phyloP scores from a whole-genome alignment of 2,113 vertebrate genomes.

The Setophaga coronata region DNA sequence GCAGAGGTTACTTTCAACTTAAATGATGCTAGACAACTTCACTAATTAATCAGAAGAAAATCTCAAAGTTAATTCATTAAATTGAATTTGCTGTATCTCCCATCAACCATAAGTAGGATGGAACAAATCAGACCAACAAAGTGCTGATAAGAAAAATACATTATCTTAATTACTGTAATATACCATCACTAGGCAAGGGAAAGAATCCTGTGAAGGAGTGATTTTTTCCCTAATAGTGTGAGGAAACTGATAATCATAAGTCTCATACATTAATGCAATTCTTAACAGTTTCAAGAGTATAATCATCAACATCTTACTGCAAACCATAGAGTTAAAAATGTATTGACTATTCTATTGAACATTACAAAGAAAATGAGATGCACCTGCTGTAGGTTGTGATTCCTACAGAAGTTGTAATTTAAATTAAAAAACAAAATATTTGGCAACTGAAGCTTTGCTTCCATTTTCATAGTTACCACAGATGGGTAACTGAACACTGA shows the following conservation, averaged over 20 bases:
- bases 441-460: not conserved
- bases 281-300: not conserved
- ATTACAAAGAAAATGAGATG: not conserved
- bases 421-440: not conserved
- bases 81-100: not conserved
- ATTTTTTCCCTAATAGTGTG: not conserved
- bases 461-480: not conserved
- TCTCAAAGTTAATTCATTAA: not conserved
- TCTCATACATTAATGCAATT: not conserved
- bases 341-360: not conserved
- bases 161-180: not conserved
- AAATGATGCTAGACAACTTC: not conserved
- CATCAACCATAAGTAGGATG: not conserved
- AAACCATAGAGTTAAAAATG: not conserved
- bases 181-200: not conserved
- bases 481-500: not conserved
- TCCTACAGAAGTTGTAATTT: not conserved
- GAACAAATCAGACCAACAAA: not conserved
- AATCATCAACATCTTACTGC: not conserved
- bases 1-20: not conserved
- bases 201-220: not conserved
- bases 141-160: not conserved
- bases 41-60: not conserved
- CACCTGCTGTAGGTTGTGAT: not conserved
- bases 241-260: not conserved